Evolutionary conservation across 2,113 vertebrate species (phyloP), one percentile per base, ranked within the genome.

Genomic region (Peromyscus maniculatus): DNA sequence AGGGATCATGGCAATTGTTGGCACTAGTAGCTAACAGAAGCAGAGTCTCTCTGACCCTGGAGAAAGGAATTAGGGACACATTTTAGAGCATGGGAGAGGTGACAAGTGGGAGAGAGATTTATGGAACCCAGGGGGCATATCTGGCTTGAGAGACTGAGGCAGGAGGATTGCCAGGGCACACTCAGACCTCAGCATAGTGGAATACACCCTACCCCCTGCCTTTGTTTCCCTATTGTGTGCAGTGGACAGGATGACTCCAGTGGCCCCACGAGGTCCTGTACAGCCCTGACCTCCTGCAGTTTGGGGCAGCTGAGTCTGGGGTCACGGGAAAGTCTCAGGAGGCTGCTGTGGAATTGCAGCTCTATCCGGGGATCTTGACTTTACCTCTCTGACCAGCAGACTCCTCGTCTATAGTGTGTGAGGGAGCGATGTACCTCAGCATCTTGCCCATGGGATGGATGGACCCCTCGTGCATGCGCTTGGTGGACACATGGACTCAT

Each of bases 141-240:
- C 49, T 55, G 46, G 77, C 77, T 79, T 52, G 49, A 55, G 49
- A 79, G 28, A 55, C 77, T 33, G 77, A 79, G 77, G 28, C 28
- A 79, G 49, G 15, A 79, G 49, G 15, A 79, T 78, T 5, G 2
- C 0, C 10, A 46, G 62, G 66, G 4, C 0, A 26, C 31, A 0
- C 22, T 31, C 77, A 1, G 0, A 15, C 79, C n/a, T 89, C 80
- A 36, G 89, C 55, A 3, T 0, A 0, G 74, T 0, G 0, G 1
- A 2, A 28, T 15, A 36, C 4, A 1, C 55, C 12, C 11, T 0
- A 1, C 26, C 6, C 33, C 12, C 12, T 1, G 26, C 59, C 93
- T 84, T 77, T 2, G 12, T 62, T 74, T 94, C 64, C 74, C 66
- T 21, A 3, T 79, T 52, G 4, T 2, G 43, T 5, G 33, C 28